Base-by-base conservation (phyloP, 2,888 invertebrate genomes). In the Zhengitettix transpicula region DNA sequence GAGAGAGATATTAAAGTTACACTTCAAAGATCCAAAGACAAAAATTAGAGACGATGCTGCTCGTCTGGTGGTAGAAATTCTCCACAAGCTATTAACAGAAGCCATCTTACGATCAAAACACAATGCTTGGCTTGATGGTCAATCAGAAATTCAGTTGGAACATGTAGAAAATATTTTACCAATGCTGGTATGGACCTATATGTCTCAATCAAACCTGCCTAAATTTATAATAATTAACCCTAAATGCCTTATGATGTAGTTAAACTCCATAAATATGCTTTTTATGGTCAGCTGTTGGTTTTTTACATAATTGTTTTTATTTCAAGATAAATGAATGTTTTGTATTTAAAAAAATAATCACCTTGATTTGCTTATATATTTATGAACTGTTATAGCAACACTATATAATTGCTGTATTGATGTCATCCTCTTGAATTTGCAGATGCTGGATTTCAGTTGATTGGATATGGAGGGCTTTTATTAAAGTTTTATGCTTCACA, bases 41-140 rank as follows among this genome's bases (percentile, higher is more conserved):
- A 80, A 78, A 68, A 71, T 81, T 41, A 75, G 74, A 10, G 78
- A 79, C 61, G 79, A 80, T 64, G 75, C 78, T 1, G 67, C 78
- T 54, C 74, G 74, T n/a, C 67, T 81, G 44, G 72, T 80, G 12
- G 72, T 73, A 60, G 79, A 81, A 67, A 71, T 81, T 42, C 73
- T 76, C 5, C 79, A 79, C 68, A 74, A 75, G 61, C 67, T 81
- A 55, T 77, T 78, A 11, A 74, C 78, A 0, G 81, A 81, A 69
- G 76, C 78, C 9, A 75, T 79, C 54, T 67, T 78, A 58, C 69
- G 81, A 52, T 77, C 80, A 7, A 74, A 77, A 52, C 77, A 72
- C 64, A 76, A 77, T 62, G 78, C 81, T 12, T 11, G n/a, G n/a
- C 15, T 16, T 7, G 58, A 58, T 40, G 44, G 14, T 28, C 15